These are phyloP conservation scores for Heliconius melpomene DNA, from an alignment of 1,140 invertebrate genomes.

Conservation along the genomic window DNA sequence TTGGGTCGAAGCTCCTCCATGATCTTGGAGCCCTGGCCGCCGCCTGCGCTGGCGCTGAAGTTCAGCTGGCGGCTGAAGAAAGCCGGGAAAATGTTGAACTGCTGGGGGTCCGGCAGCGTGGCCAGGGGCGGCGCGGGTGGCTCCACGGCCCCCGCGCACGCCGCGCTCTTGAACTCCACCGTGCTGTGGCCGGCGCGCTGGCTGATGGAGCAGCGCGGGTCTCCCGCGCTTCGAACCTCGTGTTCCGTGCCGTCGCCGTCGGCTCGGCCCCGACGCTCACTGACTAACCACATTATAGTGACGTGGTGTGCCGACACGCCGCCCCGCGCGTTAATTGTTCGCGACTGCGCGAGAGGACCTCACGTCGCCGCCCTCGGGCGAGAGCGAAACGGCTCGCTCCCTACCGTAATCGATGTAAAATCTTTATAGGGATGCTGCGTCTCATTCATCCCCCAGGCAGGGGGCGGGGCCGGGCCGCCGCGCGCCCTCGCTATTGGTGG, in stretches of 20 bases:
- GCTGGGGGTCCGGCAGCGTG: constrained; percentile 84
- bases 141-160: constrained; percentile 81
- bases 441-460: constrained; percentile 57
- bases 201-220: constrained; percentile 69
- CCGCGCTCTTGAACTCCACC: constrained; percentile 81
- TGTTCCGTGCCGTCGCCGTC: constrained; percentile 68
- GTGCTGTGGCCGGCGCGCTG: constrained; percentile 76
- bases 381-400: constrained; percentile 67
- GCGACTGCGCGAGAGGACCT: constrained; percentile 74
- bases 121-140: constrained; percentile 83
- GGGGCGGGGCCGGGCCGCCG: constrained; percentile 53
- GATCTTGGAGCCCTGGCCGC: constrained; percentile 86
- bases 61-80: constrained; percentile 93
- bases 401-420: constrained; percentile 75
- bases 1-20: constrained; percentile 93
- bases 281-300: constrained; percentile 80
- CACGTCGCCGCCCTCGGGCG: constrained; percentile 66
- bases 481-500: constrained; percentile 60
- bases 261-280: constrained; percentile 76
- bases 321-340: constrained; percentile 76
- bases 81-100: constrained; percentile 94
- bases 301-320: constrained; percentile 66
- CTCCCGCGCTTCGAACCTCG: constrained; percentile 62
- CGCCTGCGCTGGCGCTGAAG: constrained; percentile 85
- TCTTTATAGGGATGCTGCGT: constrained; percentile 75